Evolutionary conservation across 2,797 vertebrate genomes (phyloP).

Genomic region (Botia almorhae): DNA sequence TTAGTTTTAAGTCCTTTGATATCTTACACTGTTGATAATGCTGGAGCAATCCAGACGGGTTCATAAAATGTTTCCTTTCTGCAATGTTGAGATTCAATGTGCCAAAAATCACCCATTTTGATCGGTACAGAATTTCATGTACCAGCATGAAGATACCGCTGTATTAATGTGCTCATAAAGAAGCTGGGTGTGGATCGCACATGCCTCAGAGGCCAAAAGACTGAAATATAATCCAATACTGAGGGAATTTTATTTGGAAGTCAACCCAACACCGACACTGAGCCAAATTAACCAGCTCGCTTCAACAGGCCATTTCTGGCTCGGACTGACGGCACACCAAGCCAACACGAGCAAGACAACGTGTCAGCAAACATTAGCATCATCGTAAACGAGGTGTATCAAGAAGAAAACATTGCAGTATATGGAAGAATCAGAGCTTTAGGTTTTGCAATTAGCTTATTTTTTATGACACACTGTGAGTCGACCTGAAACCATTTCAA

Average conservation of each 20-base stretch:
- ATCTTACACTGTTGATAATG: not conserved
- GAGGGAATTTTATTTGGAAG: not conserved
- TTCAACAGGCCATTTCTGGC: conserved; percentile 5
- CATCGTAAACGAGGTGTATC: not conserved
- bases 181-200: conserved; percentile 22
- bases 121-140: not conserved
- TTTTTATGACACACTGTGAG: not conserved
- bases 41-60: not conserved
- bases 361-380: conserved; percentile 7
- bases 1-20: no score
- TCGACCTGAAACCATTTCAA: not conserved
- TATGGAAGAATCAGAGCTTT: not conserved
- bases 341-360: not conserved
- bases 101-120: conserved; percentile 5
- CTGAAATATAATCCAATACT: conserved; percentile 23
- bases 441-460: no score
- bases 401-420: no score
- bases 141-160: conserved; percentile 12
- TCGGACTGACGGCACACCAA: not conserved
- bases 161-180: conserved; percentile 1
- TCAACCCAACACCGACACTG: not conserved
- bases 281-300: conserved; percentile 27
- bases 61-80: conserved; percentile 9
- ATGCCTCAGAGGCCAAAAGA: conserved; percentile 10
- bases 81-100: not conserved